Percentiles rank a stretch among this genome's conserved stretches.
Evolutionary conservation across 2,888 invertebrate species (phyloP).

Genomic region (Chirona hameri): DNA sequence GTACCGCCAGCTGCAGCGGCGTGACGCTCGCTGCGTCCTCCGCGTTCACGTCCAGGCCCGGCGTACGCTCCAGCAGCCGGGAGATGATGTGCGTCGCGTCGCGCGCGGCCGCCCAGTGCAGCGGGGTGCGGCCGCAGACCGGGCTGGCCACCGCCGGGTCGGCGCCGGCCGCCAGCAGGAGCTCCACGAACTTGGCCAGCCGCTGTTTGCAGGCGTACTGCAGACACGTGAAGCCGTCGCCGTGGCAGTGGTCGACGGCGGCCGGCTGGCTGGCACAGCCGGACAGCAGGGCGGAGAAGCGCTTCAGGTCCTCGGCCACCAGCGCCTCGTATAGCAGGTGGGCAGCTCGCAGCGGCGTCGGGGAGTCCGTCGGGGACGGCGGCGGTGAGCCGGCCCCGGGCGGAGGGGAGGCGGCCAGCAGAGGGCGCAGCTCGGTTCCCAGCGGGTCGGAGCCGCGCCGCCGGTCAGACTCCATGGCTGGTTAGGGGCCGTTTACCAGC

Average conservation of each 20-base stretch:
- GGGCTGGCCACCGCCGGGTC: conserved; percentile 53
- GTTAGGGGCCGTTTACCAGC: too few species aligned
- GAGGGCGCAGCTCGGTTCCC: too few species aligned
- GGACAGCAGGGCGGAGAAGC: conserved; percentile 33
- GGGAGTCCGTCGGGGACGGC: conserved; percentile 32
- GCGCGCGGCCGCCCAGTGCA: conserved; percentile 38
- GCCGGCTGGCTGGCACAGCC: conserved; percentile 24
- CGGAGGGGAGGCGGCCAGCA: conserved; percentile 26
- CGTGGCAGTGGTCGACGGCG: conserved; percentile 36
- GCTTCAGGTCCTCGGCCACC: conserved; percentile 32
- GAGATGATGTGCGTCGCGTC: conserved; percentile 51
- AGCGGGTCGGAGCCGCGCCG: too few species aligned
- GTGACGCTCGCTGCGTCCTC: conserved; percentile 62
- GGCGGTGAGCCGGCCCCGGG: conserved; percentile 34
- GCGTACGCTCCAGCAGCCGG: conserved; percentile 60
- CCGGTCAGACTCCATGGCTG: background rate
- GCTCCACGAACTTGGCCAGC: conserved; percentile 54
- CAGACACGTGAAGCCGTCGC: conserved; percentile 36
- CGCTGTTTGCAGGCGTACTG: conserved; percentile 39
- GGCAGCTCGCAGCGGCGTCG: conserved; percentile 33
- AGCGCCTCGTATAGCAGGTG: conserved; percentile 37
- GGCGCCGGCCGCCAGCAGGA: conserved; percentile 59
- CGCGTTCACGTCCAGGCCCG: conserved; percentile 54
- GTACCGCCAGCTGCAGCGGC: conserved; percentile 56
- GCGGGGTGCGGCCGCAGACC: conserved; percentile 34